Base-by-base conservation (phyloP, 2,888 invertebrate species). In the Cephus pulcher region DNA sequence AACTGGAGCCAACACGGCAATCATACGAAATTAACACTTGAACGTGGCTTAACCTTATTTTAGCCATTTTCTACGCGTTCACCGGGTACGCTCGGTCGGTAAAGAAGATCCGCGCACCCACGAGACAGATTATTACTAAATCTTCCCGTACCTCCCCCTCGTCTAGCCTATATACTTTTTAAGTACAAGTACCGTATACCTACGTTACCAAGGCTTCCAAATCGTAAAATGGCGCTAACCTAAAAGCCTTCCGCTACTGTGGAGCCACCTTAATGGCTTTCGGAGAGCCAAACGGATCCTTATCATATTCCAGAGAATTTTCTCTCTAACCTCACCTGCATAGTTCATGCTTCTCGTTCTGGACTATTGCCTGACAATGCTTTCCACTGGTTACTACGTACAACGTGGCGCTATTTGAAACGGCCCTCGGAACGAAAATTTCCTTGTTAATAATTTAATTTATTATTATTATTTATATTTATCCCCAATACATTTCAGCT, bases 21-120 rank as follows among this genome's bases (percentile, higher is more conserved):
- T 89, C 87, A 86, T 85, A 86, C 86, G 81, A 85, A 87, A 88
- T 89, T 88, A 89, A 88, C 86, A 86, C 88, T 89, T 88, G 87
- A 89, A 89, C 87, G 87, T 84, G 84, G 81, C 82, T 77, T 68
- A 75, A 37, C 81, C 78, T 76, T 80, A 75, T 77, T 79, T 82
- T 83, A 79, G 81, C 85, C 83, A 81, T 84, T 84, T 56, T 56
- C 23, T 23, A 23, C 2, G 23, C 6, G 56, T 9, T 23, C 56
- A 9, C 23, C 9, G 56, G 2, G 56, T 56, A 56, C 9, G 9
- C 56, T 23, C 56, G 56, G 56, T 56, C 56, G 56, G 56, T 56
- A 56, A 56, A 56, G 56, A 23, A 56, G 56, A 23, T 23, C 9
- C 1, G 1, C 4, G 12, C 12, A 56, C 15, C 15, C 6, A 9